Base-by-base conservation (phyloP, 2,888 invertebrate species). In the Trichogramma evanescens region DNA sequence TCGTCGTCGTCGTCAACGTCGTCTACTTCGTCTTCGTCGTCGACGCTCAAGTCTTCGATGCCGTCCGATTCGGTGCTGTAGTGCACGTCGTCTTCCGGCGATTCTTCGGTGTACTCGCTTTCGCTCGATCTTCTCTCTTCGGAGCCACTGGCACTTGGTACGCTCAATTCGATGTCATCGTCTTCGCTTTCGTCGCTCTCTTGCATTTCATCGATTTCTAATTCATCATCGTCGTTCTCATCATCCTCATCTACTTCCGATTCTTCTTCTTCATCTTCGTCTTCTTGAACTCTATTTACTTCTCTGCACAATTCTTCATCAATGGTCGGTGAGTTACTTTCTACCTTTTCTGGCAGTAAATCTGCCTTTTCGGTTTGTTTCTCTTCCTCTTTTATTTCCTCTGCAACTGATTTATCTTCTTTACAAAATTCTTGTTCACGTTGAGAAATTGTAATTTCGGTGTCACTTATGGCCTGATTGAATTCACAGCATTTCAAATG, bases 1-100 rank as follows among this genome's bases (percentile, higher is more conserved):
- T 64, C 59, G 10, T 4, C 82, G 82, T 66, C 81, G 82, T 43
- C n/a, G n/a, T n/a, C n/a, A n/a, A n/a, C n/a, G n/a, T n/a, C n/a
- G 13, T 13, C 41, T 13, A 52, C 3, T 2, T 45, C 45, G 45
- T 45, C 2, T 45, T 45, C 45, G n/a, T 54, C 50, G 7, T 62
- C 64, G 8, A 49, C 38, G 13, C 58, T 62, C 50, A 62, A 44
- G 7, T 62, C 60, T 45, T 64, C 64, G 9, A 60, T 40, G 39
- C 58, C 62, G n/a, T 59, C 58, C 5, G 57, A 62, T 10, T 54
- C 58, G 3, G 58, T 55, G 54, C 56, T 44, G 8, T 50, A 54
- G 46, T 51, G 38, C 26, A 76, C 69, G 68, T 78, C 64, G 63
- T 77, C 76, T 66, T 81, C 78, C 59, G 80, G 81, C 13, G 80